Conservation (phyloP, 2,113 vertebrate genomes). For the Numida meleagris region DNA sequence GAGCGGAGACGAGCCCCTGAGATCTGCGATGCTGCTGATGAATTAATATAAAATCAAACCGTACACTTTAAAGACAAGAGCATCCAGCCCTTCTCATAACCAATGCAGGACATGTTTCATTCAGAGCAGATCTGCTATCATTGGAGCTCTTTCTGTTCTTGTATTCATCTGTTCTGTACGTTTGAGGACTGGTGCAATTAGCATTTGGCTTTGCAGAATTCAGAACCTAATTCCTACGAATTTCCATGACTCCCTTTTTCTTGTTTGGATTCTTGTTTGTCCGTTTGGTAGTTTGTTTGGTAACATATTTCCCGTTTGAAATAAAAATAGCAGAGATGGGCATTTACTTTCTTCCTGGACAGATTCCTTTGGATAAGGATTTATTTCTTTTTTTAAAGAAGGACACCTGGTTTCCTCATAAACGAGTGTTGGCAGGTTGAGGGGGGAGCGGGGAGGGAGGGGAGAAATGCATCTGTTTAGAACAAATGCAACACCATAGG, state of each 20-base stretch:
- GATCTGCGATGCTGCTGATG: conserved; percentile 27
- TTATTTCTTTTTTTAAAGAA: conserved; percentile 16
- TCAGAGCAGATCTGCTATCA: conserved; percentile 23
- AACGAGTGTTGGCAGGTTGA: conserved; percentile 37
- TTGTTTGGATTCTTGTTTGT: conserved; percentile 56
- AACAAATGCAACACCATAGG: conserved; percentile 33
- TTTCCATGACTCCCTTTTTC: conserved; percentile 8
- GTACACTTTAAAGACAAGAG: conserved; percentile 53
- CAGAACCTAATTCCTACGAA: conserved; percentile 31
- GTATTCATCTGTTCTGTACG: conserved; percentile 49
- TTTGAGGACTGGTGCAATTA: conserved; percentile 22
- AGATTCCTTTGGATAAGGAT: conserved; percentile 25
- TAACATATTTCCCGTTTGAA: conserved; percentile 35
- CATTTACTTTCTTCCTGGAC: conserved; percentile 29
- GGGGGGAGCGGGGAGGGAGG: background rate
- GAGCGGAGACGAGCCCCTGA: background rate
- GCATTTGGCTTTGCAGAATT: conserved; percentile 45
- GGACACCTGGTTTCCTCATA: conserved; percentile 44
- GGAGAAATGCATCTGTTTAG: conserved; percentile 48
- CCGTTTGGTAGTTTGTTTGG: conserved; percentile 52
- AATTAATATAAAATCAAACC: conserved; percentile 67
- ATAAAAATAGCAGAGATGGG: conserved; percentile 50
- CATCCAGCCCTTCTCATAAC: conserved; percentile 51
- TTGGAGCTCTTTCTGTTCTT: conserved; percentile 30
- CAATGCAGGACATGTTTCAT: conserved; percentile 59